Percentiles rank a stretch among this genome's conserved stretches.
Conservation (phyloP, 1,140 invertebrate genomes). For the Drosophila hydei region DNA sequence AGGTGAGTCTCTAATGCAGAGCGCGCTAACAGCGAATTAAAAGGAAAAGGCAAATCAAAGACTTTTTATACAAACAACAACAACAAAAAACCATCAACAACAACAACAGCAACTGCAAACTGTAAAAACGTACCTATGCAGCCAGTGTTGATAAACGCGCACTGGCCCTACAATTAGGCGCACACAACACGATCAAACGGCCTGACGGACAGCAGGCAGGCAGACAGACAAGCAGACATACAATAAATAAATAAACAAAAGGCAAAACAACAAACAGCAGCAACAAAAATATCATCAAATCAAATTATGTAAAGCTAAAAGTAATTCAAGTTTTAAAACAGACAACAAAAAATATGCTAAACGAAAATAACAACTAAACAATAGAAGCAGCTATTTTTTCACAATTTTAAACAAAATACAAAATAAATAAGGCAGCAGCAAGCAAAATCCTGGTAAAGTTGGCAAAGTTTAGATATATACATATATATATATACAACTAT, state of each 20-base stretch:
- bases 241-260: conserved; percentile 26
- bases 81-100: conserved; percentile 24
- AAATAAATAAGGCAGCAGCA: conserved; percentile 18
- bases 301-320: conserved; percentile 66
- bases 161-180: conserved; percentile 50
- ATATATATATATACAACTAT: conserved; percentile 29
- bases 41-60: conserved; percentile 77
- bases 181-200: conserved; percentile 39
- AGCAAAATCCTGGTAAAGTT: conserved; percentile 6
- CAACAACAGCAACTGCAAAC: conserved; percentile 42
- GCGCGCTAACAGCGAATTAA: conserved; percentile 54
- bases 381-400: conserved; percentile 83
- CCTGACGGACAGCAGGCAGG: conserved; percentile 1
- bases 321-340: conserved; percentile 67
- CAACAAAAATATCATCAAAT: conserved; percentile 66
- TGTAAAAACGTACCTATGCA: conserved; percentile 35
- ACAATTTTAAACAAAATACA: conserved; percentile 68
- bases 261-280: conserved; percentile 18
- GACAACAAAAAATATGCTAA: conserved; percentile 47
- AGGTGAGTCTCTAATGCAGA: conserved; percentile 83
- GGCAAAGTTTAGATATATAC: conserved; percentile 32
- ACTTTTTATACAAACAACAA: conserved; percentile 79
- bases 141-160: conserved; percentile 23
- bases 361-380: conserved; percentile 61
- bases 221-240: conserved; percentile 15